Evolutionary conservation across 2,888 invertebrate genomes (phyloP).

Genomic region (Hermodice carunculata): DNA sequence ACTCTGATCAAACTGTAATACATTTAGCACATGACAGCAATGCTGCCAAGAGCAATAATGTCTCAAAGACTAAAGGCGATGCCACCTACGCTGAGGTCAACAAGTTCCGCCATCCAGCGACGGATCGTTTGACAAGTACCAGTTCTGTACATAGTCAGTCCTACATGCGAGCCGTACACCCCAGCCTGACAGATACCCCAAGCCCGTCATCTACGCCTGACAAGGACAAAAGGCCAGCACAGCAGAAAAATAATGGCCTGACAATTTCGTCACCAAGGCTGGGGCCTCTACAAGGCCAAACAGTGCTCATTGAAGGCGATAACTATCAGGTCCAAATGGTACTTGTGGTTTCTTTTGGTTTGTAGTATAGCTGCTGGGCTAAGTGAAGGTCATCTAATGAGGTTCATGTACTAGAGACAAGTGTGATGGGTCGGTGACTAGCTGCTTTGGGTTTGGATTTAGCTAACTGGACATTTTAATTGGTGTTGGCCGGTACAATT

Average conservation of each 20-base stretch:
- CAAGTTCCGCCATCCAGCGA: conserved; percentile 80
- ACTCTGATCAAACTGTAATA: too few relatives aligned
- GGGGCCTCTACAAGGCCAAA: conserved; percentile 47
- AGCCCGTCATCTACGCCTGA: neutral
- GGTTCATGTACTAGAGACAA: too few relatives aligned
- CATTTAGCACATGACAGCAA: too few relatives aligned
- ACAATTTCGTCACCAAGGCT: conserved; percentile 42
- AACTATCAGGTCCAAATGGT: conserved; percentile 35
- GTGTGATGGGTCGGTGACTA: too few relatives aligned
- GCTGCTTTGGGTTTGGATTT: too few relatives aligned
- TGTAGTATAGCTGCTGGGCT: too few relatives aligned
- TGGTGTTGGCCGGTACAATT: too few relatives aligned
- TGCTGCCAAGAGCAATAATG: neutral
- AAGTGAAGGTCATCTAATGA: too few relatives aligned
- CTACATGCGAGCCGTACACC: conserved; percentile 81
- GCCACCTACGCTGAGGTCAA: neutral
- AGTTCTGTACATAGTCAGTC: conserved; percentile 79
- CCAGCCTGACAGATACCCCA: conserved; percentile 65
- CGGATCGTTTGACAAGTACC: conserved; percentile 84
- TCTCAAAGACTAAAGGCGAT: neutral
- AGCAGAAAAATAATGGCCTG: conserved; percentile 14
- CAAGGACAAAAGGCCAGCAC: neutral
- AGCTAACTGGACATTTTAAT: too few relatives aligned
- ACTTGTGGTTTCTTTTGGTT: conserved; percentile 7
- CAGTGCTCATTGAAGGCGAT: conserved; percentile 74